These are phyloP conservation scores for Hippocampus mohnikei DNA, from an alignment of 2,113 vertebrate species.

Conservation along the genomic window DNA sequence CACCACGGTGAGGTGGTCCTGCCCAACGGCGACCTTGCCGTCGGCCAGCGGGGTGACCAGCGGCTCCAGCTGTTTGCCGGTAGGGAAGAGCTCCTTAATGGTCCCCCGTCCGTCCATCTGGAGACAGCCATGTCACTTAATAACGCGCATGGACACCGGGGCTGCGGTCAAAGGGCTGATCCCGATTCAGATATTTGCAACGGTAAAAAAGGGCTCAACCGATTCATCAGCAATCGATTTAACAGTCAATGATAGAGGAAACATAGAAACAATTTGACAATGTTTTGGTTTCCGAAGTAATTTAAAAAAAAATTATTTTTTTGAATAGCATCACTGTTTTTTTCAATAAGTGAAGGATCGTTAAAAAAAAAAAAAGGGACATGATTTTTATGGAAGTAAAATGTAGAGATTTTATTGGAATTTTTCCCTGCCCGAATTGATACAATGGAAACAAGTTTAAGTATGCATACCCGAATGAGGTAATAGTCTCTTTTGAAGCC, in stretches of 20 bases:
- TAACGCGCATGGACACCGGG: background rate
- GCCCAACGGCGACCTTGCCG: constrained; percentile 94
- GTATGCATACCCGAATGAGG: constrained; percentile 83
- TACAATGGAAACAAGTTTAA: background rate
- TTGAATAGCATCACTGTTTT: no score
- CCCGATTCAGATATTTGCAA: no score
- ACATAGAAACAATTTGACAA: no score
- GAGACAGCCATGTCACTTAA: background rate
- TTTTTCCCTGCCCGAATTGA: background rate
- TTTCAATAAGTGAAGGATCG: no score
- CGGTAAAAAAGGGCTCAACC: no score
- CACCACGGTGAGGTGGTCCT: constrained; percentile 96
- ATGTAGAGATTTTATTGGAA: background rate
- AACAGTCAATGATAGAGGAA: no score
- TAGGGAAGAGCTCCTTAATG: constrained; percentile 96
- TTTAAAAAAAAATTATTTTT: no score
- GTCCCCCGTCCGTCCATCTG: constrained; percentile 95
- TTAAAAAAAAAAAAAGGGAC: background rate
- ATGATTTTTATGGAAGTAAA: background rate
- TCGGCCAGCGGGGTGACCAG: constrained; percentile 91
- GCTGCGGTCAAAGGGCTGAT: no score
- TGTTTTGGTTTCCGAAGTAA: no score
- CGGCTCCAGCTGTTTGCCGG: constrained; percentile 94
- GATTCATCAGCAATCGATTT: no score
- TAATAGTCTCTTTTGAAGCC: constrained; percentile 99